A percentile compares a stretch with the other conserved stretches of the same genome.
Evolutionary conservation across 2,888 invertebrate genomes (phyloP).

Genomic region (Mystacides longicornis): DNA sequence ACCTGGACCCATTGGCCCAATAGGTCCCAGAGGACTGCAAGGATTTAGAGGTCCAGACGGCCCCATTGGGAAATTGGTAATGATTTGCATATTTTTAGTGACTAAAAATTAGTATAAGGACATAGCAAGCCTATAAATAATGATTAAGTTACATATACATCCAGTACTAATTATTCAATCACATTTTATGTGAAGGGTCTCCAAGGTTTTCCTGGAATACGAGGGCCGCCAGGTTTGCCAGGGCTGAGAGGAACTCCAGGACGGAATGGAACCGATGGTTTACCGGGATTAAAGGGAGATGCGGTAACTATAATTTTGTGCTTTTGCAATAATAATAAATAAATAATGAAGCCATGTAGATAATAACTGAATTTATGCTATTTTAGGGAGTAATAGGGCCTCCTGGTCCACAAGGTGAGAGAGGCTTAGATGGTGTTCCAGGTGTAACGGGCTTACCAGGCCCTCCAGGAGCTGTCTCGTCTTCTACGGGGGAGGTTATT

Average conservation of each 20-base stretch:
- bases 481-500: slow-evolving; percentile 36
- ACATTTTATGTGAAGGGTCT: slow-evolving; percentile 33
- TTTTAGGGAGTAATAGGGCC: slow-evolving; percentile 39
- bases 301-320: slow-evolving; percentile 26
- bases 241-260: slow-evolving; percentile 41
- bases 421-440: slow-evolving; percentile 29
- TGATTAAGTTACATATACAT: too few species aligned
- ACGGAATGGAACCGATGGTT: slow-evolving; percentile 35
- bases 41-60: slow-evolving; percentile 24
- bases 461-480: slow-evolving; percentile 33
- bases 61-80: slow-evolving; percentile 7
- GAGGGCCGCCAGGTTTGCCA: slow-evolving; percentile 37
- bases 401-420: slow-evolving; percentile 44
- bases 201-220: slow-evolving; percentile 38
- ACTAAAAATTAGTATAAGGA: background rate
- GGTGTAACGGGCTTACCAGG: slow-evolving; percentile 29
- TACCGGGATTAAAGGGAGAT: slow-evolving; percentile 42
- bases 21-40: slow-evolving; percentile 27
- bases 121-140: too few species aligned
- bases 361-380: background rate
- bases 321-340: background rate
- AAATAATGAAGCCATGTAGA: background rate
- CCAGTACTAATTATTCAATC: background rate
- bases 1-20: slow-evolving; percentile 38
- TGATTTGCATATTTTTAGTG: background rate